Conservation (phyloP, 2,113 vertebrate species). For the Phalacrocorax pelagicus region DNA sequence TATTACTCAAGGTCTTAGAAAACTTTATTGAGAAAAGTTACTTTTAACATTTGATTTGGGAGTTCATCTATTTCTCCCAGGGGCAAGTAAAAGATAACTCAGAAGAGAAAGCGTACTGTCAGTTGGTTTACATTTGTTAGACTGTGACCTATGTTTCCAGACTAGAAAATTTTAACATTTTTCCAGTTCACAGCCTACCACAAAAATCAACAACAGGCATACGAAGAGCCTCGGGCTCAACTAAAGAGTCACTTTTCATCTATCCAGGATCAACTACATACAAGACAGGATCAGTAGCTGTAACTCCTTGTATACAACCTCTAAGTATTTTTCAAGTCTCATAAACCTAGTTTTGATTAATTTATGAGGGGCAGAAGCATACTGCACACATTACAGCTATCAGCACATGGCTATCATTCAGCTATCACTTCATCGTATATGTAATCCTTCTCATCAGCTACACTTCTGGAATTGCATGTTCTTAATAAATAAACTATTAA, state of each 20-base stretch:
- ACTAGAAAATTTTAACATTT: background rate
- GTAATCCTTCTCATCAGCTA: background rate
- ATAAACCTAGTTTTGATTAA: background rate
- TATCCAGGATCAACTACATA: background rate
- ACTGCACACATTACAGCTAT: background rate
- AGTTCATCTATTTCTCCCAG: background rate
- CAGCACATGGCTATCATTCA: background rate
- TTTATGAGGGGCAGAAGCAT: background rate
- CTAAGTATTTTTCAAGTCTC: background rate
- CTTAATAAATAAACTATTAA: background rate
- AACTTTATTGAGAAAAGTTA: background rate
- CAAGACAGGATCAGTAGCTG: background rate
- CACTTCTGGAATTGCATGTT: background rate
- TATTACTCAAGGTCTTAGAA: background rate
- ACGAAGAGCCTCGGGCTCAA: background rate
- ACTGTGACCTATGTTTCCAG: background rate
- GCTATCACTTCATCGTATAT: background rate
- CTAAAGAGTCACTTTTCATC: background rate
- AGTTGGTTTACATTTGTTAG: background rate
- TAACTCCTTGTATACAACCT: background rate
- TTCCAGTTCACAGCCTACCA: background rate
- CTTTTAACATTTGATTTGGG: background rate
- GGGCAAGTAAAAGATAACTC: background rate
- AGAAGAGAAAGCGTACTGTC: background rate
- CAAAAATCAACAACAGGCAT: background rate